Base-by-base conservation (phyloP, 1,140 invertebrate species). In the Hesperophylax magnus region DNA sequence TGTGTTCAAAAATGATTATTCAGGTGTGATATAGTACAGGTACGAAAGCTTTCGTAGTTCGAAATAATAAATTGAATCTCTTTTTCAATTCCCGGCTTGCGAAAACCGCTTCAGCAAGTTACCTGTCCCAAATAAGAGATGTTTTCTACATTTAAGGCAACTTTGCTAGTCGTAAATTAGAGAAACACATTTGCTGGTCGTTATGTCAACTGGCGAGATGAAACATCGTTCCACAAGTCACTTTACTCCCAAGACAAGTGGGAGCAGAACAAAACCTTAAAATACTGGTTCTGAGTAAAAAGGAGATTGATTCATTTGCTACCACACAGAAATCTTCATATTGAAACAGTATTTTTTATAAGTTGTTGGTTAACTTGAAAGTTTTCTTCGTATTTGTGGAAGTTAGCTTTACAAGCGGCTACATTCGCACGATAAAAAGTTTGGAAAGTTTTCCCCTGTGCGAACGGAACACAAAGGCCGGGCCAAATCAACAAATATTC, bases 171-270 rank as follows among this genome's bases (percentile, higher is more conserved):
- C 76, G 76, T 78, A 78, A 78, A 78, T 78, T 78, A 78, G 61
- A 54, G 76, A 78, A 78, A 78, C 76, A 78, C 76, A 78, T 78
- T 78, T 78, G 76, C 76, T 61, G 76, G 76, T 67, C 76, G 76
- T 78, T 78, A 78, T 24, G 76, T 39, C 61, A 61, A 67, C 76
- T 65, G 61, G 76, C 76, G 61, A 78, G 76, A 78, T 78, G 76
- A 78, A 78, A 78, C 76, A 78, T 78, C 76, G 76, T 60, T 67
- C 60, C 61, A 53, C 34, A 27, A 78, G 60, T 78, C 47, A 53
- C 76, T 65, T 65, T 78, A 9, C 31, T 47, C 31, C 24, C 31
- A 6, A 8, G 8, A 18, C 67, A 71, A 34, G 31, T 18, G 63
- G 24, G 31, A 3, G 63, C 0, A 5, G 8, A 22, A 47, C 39